Evolutionary conservation across 2,113 vertebrate genomes (phyloP).

Genomic region (Morone chrysops): DNA sequence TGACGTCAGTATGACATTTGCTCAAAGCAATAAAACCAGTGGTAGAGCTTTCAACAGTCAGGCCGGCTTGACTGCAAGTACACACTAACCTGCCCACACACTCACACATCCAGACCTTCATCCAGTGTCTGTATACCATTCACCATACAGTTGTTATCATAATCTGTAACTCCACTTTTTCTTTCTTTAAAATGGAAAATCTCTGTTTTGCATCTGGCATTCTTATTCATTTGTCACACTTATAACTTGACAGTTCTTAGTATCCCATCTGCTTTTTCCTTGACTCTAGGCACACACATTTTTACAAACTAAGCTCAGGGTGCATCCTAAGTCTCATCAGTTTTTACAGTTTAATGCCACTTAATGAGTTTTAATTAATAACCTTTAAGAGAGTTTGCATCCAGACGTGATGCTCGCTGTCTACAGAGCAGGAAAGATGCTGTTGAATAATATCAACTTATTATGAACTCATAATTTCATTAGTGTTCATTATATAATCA

Average conservation of each 20-base stretch:
- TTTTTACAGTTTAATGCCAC: conserved; percentile 17
- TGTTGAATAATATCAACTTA: conserved; percentile 45
- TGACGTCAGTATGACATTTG: neutral
- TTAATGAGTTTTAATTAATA: conserved; percentile 53
- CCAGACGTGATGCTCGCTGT: conserved; percentile 11
- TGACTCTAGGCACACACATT: neutral
- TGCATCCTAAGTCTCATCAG: conserved; percentile 19
- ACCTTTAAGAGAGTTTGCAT: conserved; percentile 41
- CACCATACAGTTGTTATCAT: conserved; percentile 8
- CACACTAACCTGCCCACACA: neutral
- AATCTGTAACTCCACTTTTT: neutral
- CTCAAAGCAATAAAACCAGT: neutral
- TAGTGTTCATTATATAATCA: conserved; percentile 28
- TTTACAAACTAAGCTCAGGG: too few species aligned
- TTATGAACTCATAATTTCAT: conserved; percentile 56
- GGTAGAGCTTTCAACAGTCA: neutral
- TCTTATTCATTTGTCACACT: conserved; percentile 4
- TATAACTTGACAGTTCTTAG: neutral
- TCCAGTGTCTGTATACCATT: neutral
- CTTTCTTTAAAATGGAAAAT: conserved; percentile 34
- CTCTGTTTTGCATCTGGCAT: conserved; percentile 19
- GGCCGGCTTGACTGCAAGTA: neutral
- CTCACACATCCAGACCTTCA: neutral
- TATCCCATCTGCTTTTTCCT: neutral
- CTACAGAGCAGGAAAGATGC: conserved; percentile 48